Conservation (phyloP, 2,797 vertebrate genomes). For the Tragopan temminckii region DNA sequence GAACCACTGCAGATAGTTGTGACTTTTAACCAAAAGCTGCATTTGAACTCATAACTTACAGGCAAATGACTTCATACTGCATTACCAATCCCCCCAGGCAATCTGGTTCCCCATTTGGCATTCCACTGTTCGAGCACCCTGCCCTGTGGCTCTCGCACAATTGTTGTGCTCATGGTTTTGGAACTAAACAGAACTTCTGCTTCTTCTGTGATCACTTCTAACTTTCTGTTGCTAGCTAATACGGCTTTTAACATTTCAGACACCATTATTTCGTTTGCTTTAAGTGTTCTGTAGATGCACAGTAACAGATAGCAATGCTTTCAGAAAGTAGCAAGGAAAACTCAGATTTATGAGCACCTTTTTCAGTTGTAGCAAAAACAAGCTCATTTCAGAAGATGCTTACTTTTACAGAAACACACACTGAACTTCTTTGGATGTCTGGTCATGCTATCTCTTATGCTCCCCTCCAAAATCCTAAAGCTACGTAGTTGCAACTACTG, state of each 20-base stretch:
- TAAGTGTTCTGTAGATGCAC: background rate
- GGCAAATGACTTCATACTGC: background rate
- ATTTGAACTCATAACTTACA: conserved; percentile 7
- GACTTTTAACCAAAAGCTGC: conserved; percentile 21
- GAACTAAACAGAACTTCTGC: background rate
- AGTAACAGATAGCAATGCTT: background rate
- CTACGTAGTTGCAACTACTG: background rate
- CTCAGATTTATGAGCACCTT: background rate
- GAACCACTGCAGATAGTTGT: background rate
- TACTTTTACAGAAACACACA: background rate
- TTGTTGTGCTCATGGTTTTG: conserved; percentile 14
- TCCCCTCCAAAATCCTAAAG: background rate
- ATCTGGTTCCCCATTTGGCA: background rate
- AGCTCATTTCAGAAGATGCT: background rate
- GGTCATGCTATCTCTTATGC: background rate
- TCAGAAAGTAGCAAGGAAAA: conserved; percentile 6
- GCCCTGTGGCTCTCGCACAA: background rate
- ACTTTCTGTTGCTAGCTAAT: background rate
- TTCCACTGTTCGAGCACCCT: conserved; percentile 17
- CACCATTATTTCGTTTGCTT: background rate
- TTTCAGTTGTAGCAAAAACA: background rate
- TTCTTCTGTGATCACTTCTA: conserved; percentile 18
- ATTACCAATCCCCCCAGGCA: background rate
- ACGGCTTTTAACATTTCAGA: conserved; percentile 17
- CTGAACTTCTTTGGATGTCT: background rate